These are phyloP conservation scores for Lepidocolaptes lacrymiger DNA, from an alignment of 2,797 vertebrate genomes.

Conservation along the genomic window DNA sequence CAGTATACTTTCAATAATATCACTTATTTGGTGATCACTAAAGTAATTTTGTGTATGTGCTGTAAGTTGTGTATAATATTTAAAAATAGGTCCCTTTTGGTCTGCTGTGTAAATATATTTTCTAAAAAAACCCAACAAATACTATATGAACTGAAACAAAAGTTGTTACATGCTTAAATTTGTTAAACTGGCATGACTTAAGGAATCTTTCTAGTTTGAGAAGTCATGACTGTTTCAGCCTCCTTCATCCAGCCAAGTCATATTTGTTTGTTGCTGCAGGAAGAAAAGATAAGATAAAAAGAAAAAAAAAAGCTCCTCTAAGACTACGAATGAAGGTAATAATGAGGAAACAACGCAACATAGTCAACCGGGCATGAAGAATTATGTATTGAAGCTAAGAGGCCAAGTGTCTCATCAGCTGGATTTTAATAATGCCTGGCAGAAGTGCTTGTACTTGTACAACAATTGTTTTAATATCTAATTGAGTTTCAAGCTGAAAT, in stretches of 20 bases:
- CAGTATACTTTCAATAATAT: neutral
- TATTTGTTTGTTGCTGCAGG: neutral
- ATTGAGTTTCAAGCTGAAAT: conserved; percentile 58
- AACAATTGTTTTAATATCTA: conserved; percentile 47
- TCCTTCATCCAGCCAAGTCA: neutral
- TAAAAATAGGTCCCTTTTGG: neutral
- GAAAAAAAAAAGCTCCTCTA: neutral
- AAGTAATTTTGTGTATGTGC: neutral
- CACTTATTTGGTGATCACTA: neutral
- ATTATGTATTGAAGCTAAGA: conserved; percentile 46
- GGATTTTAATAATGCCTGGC: conserved; percentile 59
- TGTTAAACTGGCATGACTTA: neutral
- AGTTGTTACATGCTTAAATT: neutral
- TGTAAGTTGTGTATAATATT: neutral
- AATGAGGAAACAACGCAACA: conserved; percentile 27
- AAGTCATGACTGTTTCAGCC: neutral
- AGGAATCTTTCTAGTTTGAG: neutral
- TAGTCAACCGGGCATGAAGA: conserved; percentile 42
- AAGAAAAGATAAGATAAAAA: neutral
- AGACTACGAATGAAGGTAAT: neutral
- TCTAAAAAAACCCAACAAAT: neutral
- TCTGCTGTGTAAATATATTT: neutral
- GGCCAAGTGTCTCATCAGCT: conserved; percentile 41
- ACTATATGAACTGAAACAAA: neutral
- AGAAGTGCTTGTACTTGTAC: conserved; percentile 56